Percentiles rank a stretch among this genome's conserved stretches.
phyloP scores from a whole-genome alignment of 2,888 invertebrate species.

The Candidula unifasciata region DNA sequence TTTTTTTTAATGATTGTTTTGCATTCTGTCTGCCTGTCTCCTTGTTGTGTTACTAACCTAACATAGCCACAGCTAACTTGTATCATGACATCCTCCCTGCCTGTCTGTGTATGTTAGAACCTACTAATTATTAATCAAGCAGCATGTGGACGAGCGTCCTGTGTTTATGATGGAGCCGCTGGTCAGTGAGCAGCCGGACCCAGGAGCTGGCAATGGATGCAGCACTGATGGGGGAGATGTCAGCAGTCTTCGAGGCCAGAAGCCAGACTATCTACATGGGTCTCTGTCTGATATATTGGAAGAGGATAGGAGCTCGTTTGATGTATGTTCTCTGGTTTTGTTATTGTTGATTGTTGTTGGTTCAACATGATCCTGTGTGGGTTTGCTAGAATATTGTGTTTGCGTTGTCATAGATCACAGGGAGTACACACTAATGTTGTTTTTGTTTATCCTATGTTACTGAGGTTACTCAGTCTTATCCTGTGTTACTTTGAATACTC shows the following conservation, averaged over 20 bases:
- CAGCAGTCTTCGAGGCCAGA: slow-evolving; percentile 53
- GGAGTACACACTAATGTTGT: background rate
- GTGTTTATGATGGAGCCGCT: slow-evolving; percentile 75
- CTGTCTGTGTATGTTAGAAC: slow-evolving; percentile 38
- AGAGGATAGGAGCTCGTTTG: slow-evolving; percentile 68
- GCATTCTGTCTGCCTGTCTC: too few relatives aligned
- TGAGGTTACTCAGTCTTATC: too few relatives aligned
- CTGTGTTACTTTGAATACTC: too few relatives aligned
- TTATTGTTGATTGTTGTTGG: background rate
- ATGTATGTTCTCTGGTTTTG: slow-evolving; percentile 64
- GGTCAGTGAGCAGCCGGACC: slow-evolving; percentile 6
- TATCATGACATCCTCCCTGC: background rate
- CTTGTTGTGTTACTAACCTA: too few relatives aligned
- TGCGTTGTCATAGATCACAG: background rate
- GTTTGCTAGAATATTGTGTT: too few relatives aligned
- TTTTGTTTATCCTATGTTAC: too few relatives aligned
- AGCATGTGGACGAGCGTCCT: slow-evolving; percentile 73
- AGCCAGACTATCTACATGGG: slow-evolving; percentile 64
- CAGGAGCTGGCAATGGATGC: background rate
- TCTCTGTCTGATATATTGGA: slow-evolving; percentile 74
- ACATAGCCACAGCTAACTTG: too few relatives aligned
- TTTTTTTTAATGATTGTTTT: too few relatives aligned
- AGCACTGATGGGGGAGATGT: slow-evolving; percentile 29
- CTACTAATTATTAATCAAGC: slow-evolving; percentile 49
- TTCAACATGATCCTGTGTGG: too few relatives aligned